Conservation (phyloP, 2,888 invertebrate species). For the Diachrysia chrysitis region DNA sequence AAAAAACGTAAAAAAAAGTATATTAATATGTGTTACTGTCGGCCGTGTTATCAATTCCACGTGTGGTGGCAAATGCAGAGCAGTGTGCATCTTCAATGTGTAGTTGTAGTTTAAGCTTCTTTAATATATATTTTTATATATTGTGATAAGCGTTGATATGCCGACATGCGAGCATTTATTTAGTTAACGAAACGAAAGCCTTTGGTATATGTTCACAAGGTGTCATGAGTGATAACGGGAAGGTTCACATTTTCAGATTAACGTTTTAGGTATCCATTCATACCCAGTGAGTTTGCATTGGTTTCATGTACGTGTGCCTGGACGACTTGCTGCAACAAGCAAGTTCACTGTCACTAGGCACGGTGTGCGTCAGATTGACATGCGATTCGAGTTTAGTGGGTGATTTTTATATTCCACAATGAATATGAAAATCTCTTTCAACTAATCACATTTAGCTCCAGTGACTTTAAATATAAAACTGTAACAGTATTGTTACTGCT, state of each 20-base stretch:
- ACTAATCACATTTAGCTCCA: conserved; percentile 79
- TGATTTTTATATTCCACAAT: conserved; percentile 82
- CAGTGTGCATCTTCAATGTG: conserved; percentile 86
- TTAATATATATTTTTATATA: conserved; percentile 89
- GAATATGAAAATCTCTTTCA: conserved; percentile 87
- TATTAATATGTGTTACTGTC: conserved; percentile 68
- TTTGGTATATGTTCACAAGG: conserved; percentile 72
- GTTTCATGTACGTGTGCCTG: conserved; percentile 77
- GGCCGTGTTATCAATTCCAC: conserved; percentile 77
- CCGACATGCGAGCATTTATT: conserved; percentile 88
- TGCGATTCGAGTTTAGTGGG: conserved; percentile 82
- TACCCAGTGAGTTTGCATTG: conserved; percentile 58
- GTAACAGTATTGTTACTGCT: conserved; percentile 58
- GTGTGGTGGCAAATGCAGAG: conserved; percentile 88
- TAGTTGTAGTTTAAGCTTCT: conserved; percentile 88
- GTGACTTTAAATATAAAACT: conserved; percentile 61
- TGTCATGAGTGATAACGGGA: conserved; percentile 80
- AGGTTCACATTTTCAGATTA: conserved; percentile 53
- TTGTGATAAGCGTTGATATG: conserved; percentile 89
- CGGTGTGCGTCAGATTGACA: conserved; percentile 77
- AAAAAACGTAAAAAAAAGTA: conserved; percentile 67
- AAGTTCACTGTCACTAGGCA: conserved; percentile 85
- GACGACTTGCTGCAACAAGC: conserved; percentile 87
- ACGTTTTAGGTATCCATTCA: conserved; percentile 57
- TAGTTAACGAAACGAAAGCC: conserved; percentile 80